phyloP scores from a whole-genome alignment of 2,888 invertebrate species.

The Philhelius pedissequus region DNA sequence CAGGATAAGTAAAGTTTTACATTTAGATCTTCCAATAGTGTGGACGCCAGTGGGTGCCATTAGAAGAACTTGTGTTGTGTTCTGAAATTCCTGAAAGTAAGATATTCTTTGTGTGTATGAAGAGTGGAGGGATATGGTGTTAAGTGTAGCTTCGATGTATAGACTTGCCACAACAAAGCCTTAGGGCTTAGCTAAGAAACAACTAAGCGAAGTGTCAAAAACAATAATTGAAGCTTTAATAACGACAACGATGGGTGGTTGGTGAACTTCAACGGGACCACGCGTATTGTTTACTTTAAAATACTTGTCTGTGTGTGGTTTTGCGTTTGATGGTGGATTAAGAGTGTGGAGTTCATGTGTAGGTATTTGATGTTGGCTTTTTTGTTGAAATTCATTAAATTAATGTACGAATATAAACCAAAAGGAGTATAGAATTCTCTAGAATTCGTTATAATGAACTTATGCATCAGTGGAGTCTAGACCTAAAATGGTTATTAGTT shows the following conservation, averaged over 20 bases:
- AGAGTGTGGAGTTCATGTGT: no score
- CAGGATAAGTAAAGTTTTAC: constrained; percentile 5
- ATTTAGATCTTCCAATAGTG: not conserved
- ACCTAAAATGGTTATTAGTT: no score
- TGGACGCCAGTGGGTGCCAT: not conserved
- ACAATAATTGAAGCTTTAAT: constrained; percentile 7
- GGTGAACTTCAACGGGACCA: not conserved
- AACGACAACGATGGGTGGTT: not conserved
- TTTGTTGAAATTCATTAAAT: no score
- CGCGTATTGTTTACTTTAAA: not conserved
- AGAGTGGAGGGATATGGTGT: not conserved
- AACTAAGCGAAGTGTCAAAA: constrained; percentile 21
- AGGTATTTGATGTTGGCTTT: no score
- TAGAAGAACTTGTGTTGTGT: no score
- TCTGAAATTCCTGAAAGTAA: not conserved
- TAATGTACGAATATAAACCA: no score
- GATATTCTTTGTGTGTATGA: not conserved
- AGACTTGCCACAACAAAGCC: constrained; percentile 9
- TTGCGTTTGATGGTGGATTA: no score
- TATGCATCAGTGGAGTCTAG: no score
- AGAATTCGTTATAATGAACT: no score
- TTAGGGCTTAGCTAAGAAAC: constrained; percentile 1
- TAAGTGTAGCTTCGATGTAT: constrained; percentile 16
- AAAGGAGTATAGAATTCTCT: no score
- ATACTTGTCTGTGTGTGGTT: not conserved